These are phyloP conservation scores for Dicrurus megarhynchus DNA, from an alignment of 2,113 vertebrate genomes.

Conservation along the genomic window DNA sequence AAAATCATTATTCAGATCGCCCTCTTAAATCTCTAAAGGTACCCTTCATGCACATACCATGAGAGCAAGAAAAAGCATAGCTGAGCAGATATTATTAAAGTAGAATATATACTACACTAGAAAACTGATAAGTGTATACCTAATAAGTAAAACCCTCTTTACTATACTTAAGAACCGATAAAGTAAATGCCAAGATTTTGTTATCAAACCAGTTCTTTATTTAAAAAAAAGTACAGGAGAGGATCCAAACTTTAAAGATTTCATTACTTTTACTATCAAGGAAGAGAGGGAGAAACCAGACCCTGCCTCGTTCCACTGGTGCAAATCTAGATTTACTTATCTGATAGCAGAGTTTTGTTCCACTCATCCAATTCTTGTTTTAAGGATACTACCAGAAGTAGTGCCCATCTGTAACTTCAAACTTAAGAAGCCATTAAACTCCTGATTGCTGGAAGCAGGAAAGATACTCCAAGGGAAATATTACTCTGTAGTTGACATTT, in stretches of 20 bases:
- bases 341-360: not conserved
- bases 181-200: not conserved
- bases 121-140: not conserved
- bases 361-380: not conserved
- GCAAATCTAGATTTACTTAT: not conserved
- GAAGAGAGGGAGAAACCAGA: not conserved
- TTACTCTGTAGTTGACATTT: not conserved
- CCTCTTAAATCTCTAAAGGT: not conserved
- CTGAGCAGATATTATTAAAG: not conserved
- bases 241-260: not conserved
- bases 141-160: not conserved
- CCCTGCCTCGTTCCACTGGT: not conserved
- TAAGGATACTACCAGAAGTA: not conserved
- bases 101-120: not conserved
- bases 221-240: not conserved
- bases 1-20: not conserved
- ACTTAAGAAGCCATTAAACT: not conserved
- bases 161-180: not conserved
- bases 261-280: not conserved
- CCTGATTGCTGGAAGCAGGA: not conserved
- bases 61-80: not conserved
- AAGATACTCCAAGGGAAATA: not conserved
- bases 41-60: not conserved
- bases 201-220: not conserved
- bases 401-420: not conserved